phyloP scores from a whole-genome alignment of 2,113 vertebrate genomes.

The Cyphomyrus discorhynchus region DNA sequence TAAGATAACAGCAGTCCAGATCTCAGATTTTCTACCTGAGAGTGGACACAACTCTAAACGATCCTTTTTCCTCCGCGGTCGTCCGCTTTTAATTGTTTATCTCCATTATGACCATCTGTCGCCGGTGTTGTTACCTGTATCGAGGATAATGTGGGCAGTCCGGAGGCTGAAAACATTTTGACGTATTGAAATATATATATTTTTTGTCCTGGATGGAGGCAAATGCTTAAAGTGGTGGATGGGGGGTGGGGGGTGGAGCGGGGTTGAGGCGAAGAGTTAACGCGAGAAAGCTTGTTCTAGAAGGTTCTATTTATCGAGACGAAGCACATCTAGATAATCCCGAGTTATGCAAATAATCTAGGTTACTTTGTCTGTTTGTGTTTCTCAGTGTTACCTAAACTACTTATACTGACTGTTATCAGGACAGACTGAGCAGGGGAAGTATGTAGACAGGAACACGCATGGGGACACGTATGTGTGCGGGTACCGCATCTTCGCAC shows the following conservation, averaged over 20 bases:
- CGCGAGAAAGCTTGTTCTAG: slow-evolving; percentile 74
- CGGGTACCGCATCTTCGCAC: not conserved
- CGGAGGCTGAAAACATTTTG: slow-evolving; percentile 65
- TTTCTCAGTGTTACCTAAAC: slow-evolving; percentile 16
- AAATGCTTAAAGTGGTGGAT: slow-evolving; percentile 37
- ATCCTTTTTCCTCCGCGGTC: slow-evolving; percentile 8
- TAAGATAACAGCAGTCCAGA: slow-evolving; percentile 58
- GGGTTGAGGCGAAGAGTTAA: slow-evolving; percentile 66
- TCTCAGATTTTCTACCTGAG: slow-evolving; percentile 55
- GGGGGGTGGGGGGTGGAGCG: slow-evolving; percentile 36
- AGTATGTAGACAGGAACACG: not conserved
- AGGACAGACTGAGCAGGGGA: not conserved
- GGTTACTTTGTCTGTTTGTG: slow-evolving; percentile 26
- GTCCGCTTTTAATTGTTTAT: not conserved
- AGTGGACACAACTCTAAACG: slow-evolving; percentile 42
- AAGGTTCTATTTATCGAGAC: slow-evolving; percentile 69
- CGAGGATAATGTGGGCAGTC: slow-evolving; percentile 53
- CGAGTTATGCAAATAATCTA: slow-evolving; percentile 41
- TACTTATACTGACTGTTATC: not conserved
- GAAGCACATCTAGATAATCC: slow-evolving; percentile 41
- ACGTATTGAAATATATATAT: slow-evolving; percentile 36
- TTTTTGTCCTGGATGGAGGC: slow-evolving; percentile 43
- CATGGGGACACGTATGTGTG: not conserved
- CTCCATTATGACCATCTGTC: slow-evolving; percentile 27
- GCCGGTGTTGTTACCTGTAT: slow-evolving; percentile 56